These are phyloP conservation scores for Rhogogaster chlorosoma DNA, from an alignment of 2,888 invertebrate species.

Conservation along the genomic window DNA sequence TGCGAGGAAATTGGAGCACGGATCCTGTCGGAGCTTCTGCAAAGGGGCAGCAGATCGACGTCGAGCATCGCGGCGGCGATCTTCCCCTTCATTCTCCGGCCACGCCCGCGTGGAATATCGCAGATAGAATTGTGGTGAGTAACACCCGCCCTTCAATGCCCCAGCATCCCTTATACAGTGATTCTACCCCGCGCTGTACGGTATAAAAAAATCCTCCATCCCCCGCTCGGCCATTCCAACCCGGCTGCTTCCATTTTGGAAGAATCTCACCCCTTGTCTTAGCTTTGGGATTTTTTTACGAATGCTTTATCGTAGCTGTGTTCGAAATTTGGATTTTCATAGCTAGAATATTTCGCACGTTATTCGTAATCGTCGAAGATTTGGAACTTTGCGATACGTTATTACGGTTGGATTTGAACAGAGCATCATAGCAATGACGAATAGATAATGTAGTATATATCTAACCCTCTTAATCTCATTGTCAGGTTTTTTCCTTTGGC, in stretches of 20 bases:
- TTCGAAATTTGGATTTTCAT: not conserved
- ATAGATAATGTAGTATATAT: not conserved
- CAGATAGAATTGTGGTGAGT: constrained; percentile 68
- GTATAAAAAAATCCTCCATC: constrained; percentile 15
- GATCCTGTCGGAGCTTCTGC: constrained; percentile 59
- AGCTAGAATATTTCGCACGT: not conserved
- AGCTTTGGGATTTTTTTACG: not conserved
- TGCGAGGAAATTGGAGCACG: constrained; percentile 66
- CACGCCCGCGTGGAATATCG: constrained; percentile 71
- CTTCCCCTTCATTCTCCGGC: constrained; percentile 66
- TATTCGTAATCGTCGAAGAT: not conserved
- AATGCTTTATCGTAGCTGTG: not conserved
- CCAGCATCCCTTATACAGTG: not conserved
- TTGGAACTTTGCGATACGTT: not conserved
- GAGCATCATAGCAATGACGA: not conserved
- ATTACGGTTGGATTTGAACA: not conserved
- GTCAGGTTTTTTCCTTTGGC: constrained; percentile 6
- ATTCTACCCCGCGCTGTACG: not conserved
- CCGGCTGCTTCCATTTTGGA: not conserved
- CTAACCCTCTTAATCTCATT: constrained; percentile 16
- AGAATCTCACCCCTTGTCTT: not conserved
- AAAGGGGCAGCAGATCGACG: constrained; percentile 60
- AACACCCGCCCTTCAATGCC: constrained; percentile 50
- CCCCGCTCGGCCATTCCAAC: not conserved
- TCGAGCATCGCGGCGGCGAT: constrained; percentile 50